These are phyloP conservation scores for Orthochromis malagaraziensis DNA, from an alignment of 2,113 vertebrate species.

Conservation along the genomic window DNA sequence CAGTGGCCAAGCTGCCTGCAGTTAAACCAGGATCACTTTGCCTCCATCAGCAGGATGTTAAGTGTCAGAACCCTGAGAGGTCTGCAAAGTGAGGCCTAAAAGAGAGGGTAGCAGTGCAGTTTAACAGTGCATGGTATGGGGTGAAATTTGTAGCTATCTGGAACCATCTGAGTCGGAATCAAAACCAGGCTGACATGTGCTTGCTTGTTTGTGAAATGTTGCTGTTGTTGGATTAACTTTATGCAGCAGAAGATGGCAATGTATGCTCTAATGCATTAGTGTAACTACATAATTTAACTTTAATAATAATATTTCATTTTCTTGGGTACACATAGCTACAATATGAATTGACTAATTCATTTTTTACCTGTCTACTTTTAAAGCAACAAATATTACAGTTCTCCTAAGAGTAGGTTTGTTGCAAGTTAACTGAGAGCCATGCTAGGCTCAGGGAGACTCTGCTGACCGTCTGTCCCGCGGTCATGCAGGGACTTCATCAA, in stretches of 20 bases:
- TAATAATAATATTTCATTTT: background rate
- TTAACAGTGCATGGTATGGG: background rate
- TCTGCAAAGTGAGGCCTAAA: constrained; percentile 19
- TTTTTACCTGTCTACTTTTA: background rate
- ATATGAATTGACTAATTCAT: background rate
- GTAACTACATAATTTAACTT: background rate
- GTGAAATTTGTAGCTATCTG: background rate
- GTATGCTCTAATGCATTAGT: background rate
- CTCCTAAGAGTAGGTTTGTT: background rate
- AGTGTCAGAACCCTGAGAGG: constrained; percentile 32
- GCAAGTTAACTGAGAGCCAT: no score
- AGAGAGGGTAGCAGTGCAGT: background rate
- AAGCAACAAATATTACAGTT: background rate
- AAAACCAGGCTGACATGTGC: background rate
- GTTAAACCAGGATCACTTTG: constrained; percentile 41
- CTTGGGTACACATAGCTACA: background rate
- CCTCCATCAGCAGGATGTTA: constrained; percentile 47
- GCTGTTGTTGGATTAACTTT: background rate
- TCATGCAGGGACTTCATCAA: no score
- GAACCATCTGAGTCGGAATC: background rate
- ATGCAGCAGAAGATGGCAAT: background rate
- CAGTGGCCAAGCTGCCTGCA: constrained; percentile 27
- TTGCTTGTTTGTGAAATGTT: background rate
- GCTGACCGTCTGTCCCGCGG: no score
- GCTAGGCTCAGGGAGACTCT: no score